Conservation (phyloP, 2,797 vertebrate species). For the Acrossocheilus wenchowensis region DNA sequence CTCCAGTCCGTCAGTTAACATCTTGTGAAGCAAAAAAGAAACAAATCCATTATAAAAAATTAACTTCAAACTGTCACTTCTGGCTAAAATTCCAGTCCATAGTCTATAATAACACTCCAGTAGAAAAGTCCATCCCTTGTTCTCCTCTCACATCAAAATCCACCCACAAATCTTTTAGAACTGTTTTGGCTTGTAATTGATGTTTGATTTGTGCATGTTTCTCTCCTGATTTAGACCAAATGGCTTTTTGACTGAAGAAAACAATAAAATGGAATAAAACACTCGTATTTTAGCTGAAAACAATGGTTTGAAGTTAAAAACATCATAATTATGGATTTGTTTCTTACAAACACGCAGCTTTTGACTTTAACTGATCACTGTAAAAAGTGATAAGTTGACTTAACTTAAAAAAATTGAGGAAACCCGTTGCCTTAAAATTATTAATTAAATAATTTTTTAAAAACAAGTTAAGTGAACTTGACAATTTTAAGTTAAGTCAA, state of each 20-base stretch:
- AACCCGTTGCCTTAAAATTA: no score
- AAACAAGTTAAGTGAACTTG: no score
- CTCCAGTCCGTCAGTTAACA: neutral
- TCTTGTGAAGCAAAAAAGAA: neutral
- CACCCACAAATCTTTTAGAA: neutral
- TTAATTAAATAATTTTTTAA: no score
- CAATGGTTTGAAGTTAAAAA: neutral
- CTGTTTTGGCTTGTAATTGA: neutral
- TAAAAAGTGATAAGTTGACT: no score
- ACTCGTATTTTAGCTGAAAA: no score
- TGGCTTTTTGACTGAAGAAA: neutral
- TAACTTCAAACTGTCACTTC: neutral
- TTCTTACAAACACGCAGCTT: neutral
- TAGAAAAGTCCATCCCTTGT: neutral
- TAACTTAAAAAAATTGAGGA: no score
- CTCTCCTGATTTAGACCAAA: neutral
- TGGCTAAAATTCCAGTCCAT: neutral
- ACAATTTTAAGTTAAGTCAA: no score
- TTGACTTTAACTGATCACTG: neutral
- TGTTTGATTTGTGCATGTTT: neutral
- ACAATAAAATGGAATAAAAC: neutral
- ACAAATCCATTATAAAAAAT: neutral
- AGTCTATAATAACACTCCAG: neutral
- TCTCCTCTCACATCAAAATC: neutral
- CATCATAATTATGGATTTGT: neutral